phyloP scores from a whole-genome alignment of 2,113 vertebrate species.

The Oriolus oriolus region DNA sequence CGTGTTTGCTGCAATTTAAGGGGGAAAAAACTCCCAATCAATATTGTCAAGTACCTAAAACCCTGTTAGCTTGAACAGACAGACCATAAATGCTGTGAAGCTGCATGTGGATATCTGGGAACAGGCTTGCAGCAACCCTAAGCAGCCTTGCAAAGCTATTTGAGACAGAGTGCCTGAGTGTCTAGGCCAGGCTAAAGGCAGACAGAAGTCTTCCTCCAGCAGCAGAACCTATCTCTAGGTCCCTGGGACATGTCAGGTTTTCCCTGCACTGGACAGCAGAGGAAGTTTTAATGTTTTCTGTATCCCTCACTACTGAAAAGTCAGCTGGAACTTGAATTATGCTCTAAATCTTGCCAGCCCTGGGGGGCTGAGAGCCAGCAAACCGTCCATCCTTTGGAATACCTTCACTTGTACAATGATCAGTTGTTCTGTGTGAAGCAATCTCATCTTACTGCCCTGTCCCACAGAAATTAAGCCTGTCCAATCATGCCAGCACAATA shows the following conservation, averaged over 20 bases:
- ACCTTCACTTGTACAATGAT: not conserved
- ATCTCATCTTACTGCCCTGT: not conserved
- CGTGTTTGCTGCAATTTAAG: not conserved
- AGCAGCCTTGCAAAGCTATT: not conserved
- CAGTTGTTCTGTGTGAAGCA: not conserved
- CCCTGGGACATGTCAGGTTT: not conserved
- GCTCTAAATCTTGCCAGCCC: not conserved
- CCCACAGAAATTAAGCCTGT: not conserved
- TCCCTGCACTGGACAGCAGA: not conserved
- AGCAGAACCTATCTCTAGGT: not conserved
- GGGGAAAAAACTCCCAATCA: not conserved
- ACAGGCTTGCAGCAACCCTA: not conserved
- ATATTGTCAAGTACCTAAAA: not conserved
- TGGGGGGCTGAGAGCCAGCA: not conserved
- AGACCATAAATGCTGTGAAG: not conserved
- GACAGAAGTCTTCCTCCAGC: not conserved
- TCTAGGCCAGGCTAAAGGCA: not conserved
- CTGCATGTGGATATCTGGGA: not conserved
- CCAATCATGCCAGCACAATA: not conserved
- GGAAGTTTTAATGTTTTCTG: not conserved
- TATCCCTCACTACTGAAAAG: not conserved
- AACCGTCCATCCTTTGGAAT: not conserved
- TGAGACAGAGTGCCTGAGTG: not conserved
- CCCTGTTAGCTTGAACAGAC: not conserved
- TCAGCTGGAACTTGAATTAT: not conserved